Percentiles rank a stretch among this genome's conserved stretches.
These are phyloP conservation scores for Muscicapa comitata DNA, from an alignment of 2,797 vertebrate species.

Conservation along the genomic window DNA sequence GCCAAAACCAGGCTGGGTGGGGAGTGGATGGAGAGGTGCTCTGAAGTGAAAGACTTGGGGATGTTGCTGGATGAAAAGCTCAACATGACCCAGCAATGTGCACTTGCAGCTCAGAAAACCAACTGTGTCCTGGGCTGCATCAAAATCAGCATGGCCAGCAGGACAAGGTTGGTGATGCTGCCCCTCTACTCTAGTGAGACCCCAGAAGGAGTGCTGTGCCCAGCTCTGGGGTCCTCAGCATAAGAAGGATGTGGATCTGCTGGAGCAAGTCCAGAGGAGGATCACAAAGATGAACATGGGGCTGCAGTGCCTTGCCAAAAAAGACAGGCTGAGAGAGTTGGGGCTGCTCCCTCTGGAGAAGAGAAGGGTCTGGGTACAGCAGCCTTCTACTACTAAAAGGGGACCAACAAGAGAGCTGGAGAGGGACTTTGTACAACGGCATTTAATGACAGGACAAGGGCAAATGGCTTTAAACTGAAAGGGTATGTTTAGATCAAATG, in stretches of 20 bases:
- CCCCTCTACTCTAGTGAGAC: neutral
- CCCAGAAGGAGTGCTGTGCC: neutral
- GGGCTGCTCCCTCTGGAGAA: neutral
- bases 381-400: neutral
- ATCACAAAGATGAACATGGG: neutral
- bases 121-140: neutral
- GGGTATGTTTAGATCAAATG: neutral
- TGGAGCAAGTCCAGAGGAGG: neutral
- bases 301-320: neutral
- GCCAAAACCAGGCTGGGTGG: neutral
- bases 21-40: neutral
- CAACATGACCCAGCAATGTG: neutral
- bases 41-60: neutral
- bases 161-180: neutral
- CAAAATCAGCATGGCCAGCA: neutral
- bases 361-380: neutral
- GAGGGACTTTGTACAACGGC: neutral
- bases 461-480: neutral
- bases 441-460: neutral
- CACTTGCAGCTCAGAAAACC: neutral
- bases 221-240: neutral
- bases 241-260: rapidly evolving
- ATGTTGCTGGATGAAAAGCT: neutral
- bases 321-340: neutral
- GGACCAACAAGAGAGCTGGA: neutral